Percentiles rank a stretch among this genome's conserved stretches.
These are phyloP conservation scores for Microtus pennsylvanicus DNA, from an alignment of 2,113 vertebrate species.

Conservation along the genomic window DNA sequence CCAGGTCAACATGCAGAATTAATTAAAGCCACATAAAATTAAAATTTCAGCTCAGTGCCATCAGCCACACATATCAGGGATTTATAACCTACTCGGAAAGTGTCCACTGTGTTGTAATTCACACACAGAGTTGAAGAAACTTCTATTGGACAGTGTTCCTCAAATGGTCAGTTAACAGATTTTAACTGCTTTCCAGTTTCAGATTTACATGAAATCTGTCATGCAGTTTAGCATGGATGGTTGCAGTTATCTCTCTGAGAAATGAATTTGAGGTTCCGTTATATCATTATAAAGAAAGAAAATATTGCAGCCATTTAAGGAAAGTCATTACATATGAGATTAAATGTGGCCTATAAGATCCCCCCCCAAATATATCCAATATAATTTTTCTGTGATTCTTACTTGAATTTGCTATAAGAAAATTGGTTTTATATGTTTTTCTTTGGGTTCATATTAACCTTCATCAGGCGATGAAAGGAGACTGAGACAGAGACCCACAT, in stretches of 20 bases:
- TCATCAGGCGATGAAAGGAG: no score
- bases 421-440: neutral
- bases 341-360: slow-evolving; percentile 6
- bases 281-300: slow-evolving; percentile 41
- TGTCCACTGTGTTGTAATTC: neutral
- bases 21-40: neutral
- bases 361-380: slow-evolving; percentile 41
- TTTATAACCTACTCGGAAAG: neutral
- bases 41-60: slow-evolving; percentile 1
- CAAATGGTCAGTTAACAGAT: neutral
- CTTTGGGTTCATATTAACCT: no score
- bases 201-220: slow-evolving; percentile 36
- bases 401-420: slow-evolving; percentile 46
- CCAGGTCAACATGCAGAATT: neutral
- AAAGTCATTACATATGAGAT: neutral
- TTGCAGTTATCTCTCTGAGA: slow-evolving; percentile 2
- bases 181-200: slow-evolving; percentile 49
- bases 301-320: slow-evolving; percentile 26
- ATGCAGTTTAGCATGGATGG: slow-evolving; percentile 13
- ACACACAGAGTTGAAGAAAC: neutral
- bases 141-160: neutral
- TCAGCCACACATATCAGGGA: neutral
- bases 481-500: no score
- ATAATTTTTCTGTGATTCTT: slow-evolving; percentile 44
- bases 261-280: neutral